phyloP scores from a whole-genome alignment of 2,113 vertebrate species.

The Megalops atlanticus region DNA sequence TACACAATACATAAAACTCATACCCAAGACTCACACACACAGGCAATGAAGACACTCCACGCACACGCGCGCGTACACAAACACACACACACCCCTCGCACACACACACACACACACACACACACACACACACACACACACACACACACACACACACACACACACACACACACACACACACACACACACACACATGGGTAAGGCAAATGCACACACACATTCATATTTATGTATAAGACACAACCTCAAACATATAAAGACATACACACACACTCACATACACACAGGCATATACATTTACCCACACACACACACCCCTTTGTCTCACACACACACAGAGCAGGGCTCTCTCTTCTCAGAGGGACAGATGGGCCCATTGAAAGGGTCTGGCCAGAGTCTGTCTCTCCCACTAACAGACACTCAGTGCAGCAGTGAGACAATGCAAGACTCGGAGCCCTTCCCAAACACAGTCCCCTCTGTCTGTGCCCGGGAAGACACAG shows the following conservation, averaged over 20 bases:
- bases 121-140: not conserved
- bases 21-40: too few relatives aligned
- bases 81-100: not conserved
- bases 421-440: not conserved
- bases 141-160: not conserved
- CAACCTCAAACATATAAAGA: too few relatives aligned
- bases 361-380: conserved; percentile 17
- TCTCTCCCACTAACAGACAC: conserved; percentile 2
- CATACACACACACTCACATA: not conserved
- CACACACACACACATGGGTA: not conserved
- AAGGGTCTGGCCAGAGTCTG: not conserved
- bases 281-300: not conserved
- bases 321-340: not conserved
- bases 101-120: not conserved
- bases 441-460: not conserved
- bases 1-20: too few relatives aligned
- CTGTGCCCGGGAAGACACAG: not conserved
- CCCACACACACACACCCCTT: not conserved
- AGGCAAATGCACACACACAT: not conserved
- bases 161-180: not conserved
- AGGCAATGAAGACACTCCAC: not conserved
- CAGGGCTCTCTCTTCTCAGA: not conserved
- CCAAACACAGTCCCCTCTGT: not conserved
- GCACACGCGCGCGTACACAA: not conserved
- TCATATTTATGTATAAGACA: not conserved